Base-by-base conservation (phyloP, 2,797 vertebrate species). In the Platalea minor region DNA sequence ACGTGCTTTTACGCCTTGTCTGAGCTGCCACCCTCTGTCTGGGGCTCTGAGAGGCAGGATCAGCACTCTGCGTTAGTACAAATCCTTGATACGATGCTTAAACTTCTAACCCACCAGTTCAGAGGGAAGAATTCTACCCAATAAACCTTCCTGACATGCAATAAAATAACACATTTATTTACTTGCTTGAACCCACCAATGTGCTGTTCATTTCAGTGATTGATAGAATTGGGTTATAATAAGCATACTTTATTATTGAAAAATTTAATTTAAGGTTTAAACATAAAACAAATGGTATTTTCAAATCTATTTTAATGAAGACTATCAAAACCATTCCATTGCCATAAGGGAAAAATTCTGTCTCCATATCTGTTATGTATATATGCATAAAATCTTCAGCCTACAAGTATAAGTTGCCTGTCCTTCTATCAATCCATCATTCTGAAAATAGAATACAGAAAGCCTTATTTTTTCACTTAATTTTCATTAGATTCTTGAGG, bases 221-320 rank as follows among this genome's bases (percentile, higher is more conserved):
- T 97, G 96, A 97, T 96, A 96, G 96, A 97, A 97, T 96, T 94
- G 96, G 95, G 94, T 96, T 97, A 97, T 97, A 97, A 97, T 96
- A 97, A 96, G 94, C 94, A 97, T 95, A 97, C 89, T 97, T 97
- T 97, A 97, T 97, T 96, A 97, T 95, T 97, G 96, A 96, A 97
- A 97, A 96, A 97, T 94, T 95, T 96, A 96, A 97, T 95, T 95
- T 96, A 97, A 96, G 92, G 92, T 97, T 97, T 97, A 97, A 97
- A 97, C 96, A 96, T 95, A 97, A 97, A 97, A 96, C 95, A 96
- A 97, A 97, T 96, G 95, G 95, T 96, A 96, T 96, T 96, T 97
- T 93, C 88, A 95, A 95, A 95, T 97, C 89, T 97, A 84, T 96
- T 97, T 97, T 97, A 96, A 97, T 95, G 95, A 95, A 92, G 91